Percentiles rank a stretch among this genome's conserved stretches.
These are phyloP conservation scores for Amphilophus citrinellus DNA, from an alignment of 2,113 vertebrate genomes.

Conservation along the genomic window DNA sequence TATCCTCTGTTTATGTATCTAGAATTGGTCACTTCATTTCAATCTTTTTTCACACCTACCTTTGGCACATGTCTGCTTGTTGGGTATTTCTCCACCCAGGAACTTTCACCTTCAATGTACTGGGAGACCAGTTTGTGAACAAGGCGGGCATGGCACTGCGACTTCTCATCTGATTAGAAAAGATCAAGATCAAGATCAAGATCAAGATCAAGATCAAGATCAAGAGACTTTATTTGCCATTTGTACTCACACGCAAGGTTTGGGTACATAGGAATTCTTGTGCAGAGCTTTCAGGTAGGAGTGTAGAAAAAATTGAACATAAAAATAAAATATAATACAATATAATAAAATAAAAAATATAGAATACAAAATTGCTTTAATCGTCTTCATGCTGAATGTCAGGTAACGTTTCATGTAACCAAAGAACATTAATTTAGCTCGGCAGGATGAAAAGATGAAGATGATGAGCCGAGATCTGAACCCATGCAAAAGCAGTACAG, in stretches of 20 bases:
- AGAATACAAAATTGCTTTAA: background rate
- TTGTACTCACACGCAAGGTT: too few species aligned
- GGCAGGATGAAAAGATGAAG: background rate
- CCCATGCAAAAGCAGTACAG: background rate
- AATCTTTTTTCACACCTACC: slow-evolving; percentile 54
- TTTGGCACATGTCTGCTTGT: slow-evolving; percentile 66
- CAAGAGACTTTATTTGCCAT: too few species aligned
- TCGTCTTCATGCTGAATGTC: background rate
- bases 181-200: background rate
- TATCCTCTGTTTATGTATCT: background rate
- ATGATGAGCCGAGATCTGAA: too few species aligned
- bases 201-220: background rate
- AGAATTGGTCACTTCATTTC: background rate
- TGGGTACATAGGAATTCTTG: too few species aligned
- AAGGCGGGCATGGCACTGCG: slow-evolving; percentile 62
- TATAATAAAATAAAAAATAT: too few species aligned
- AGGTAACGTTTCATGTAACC: background rate
- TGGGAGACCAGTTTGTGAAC: slow-evolving; percentile 77
- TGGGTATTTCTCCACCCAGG: slow-evolving; percentile 74
- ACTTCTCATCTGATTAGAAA: slow-evolving; percentile 61
- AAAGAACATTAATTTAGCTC: background rate
- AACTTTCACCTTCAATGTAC: slow-evolving; percentile 46
- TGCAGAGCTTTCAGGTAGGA: too few species aligned
- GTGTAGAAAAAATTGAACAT: too few species aligned
- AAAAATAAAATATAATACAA: too few species aligned